Evolutionary conservation across 1,140 invertebrate species (phyloP).

Genomic region (Piezodorus guildinii): DNA sequence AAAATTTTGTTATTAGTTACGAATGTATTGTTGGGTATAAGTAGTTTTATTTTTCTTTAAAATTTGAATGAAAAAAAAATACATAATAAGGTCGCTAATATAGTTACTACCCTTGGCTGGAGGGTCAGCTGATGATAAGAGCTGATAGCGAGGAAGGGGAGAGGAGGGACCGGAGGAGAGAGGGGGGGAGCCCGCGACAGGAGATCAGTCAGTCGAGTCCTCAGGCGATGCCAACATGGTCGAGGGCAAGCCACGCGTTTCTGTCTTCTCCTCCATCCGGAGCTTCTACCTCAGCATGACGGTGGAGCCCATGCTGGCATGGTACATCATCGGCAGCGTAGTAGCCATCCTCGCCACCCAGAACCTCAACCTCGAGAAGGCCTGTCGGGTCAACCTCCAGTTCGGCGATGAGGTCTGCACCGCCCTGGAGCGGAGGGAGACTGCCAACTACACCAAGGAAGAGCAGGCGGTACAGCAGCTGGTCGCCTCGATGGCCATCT

Average conservation of each 20-base stretch:
- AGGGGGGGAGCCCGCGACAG: background rate
- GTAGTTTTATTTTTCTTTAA: no score
- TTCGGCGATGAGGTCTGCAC: conserved; percentile 59
- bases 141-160: background rate
- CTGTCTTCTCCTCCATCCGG: conserved; percentile 31
- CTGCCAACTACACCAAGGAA: conserved; percentile 54
- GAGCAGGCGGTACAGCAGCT: conserved; percentile 58
- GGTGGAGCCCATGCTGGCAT: conserved; percentile 66
- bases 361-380: conserved; percentile 75
- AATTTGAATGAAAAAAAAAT: no score
- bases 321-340: conserved; percentile 68
- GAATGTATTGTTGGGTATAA: no score
- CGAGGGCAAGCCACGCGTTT: conserved; percentile 23
- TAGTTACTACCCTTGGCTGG: no score
- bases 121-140: no score
- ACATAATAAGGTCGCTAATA: no score
- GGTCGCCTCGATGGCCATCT: conserved; percentile 63
- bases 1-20: no score
- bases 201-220: background rate
- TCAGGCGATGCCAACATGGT: background rate
- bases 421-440: conserved; percentile 53
- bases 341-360: conserved; percentile 62
- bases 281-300: conserved; percentile 47
- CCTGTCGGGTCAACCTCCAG: conserved; percentile 64
- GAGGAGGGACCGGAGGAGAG: background rate